A percentile compares a stretch with the other conserved stretches of the same genome.
These are phyloP conservation scores for Volucella zonaria DNA, from an alignment of 2,888 invertebrate genomes.

Conservation along the genomic window DNA sequence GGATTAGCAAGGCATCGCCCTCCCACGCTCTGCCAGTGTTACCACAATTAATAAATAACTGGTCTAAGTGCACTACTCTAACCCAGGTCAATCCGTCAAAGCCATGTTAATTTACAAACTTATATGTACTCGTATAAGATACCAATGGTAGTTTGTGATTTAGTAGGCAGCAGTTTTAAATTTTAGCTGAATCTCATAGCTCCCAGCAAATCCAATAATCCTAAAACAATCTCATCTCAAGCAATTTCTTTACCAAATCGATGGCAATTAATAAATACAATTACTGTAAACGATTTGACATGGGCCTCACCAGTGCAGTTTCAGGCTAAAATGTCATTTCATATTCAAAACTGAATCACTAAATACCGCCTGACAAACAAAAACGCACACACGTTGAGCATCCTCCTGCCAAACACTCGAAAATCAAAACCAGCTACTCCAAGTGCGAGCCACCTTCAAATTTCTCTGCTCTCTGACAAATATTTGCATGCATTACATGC, in stretches of 20 bases:
- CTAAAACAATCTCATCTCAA: no score
- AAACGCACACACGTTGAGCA: conserved; percentile 77
- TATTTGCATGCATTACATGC: conserved; percentile 63
- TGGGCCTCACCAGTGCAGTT: conserved; percentile 15
- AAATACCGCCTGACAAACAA: conserved; percentile 67
- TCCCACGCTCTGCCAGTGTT: no score
- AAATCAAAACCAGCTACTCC: conserved; percentile 62
- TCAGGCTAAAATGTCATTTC: conserved; percentile 49
- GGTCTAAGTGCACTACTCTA: no score
- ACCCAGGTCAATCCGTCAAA: no score
- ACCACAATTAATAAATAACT: no score
- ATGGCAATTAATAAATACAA: conserved; percentile 52
- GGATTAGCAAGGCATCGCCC: no score
- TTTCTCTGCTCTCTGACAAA: conserved; percentile 25
- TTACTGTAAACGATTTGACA: conserved; percentile 30
- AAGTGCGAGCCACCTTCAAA: conserved; percentile 33
- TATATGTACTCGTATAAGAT: no score
- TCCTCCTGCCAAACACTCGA: conserved; percentile 76
- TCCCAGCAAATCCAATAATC: no score
- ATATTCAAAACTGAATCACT: conserved; percentile 60
- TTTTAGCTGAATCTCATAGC: no score
- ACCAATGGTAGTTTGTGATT: no score
- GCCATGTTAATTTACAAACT: no score
- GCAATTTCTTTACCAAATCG: conserved; percentile 24
- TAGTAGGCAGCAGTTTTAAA: no score